Conservation (phyloP, 2,113 vertebrate genomes). For the Phaetusa simplex region DNA sequence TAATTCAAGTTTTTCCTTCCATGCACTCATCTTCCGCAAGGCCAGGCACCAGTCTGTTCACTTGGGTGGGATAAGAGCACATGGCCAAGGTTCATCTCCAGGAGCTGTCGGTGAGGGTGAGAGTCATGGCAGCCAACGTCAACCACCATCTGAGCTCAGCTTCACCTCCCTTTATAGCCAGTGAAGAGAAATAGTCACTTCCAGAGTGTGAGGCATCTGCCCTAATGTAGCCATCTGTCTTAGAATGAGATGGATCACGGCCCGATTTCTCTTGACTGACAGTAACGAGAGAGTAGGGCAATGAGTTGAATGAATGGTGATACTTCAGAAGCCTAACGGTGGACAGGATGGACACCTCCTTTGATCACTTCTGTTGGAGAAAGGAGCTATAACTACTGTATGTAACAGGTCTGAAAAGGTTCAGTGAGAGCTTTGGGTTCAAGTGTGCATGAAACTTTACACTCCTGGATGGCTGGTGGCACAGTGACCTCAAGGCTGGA, state of each 20-base stretch:
- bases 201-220: neutral
- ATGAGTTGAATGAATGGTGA: neutral
- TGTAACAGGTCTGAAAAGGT: neutral
- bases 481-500: neutral
- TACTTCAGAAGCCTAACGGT: neutral
- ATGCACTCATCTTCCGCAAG: neutral
- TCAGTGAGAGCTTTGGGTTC: neutral
- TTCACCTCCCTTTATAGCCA: neutral
- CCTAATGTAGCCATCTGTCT: neutral
- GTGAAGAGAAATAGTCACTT: neutral
- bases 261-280: neutral
- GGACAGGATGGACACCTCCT: neutral
- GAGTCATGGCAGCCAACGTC: neutral
- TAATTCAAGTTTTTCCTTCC: neutral
- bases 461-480: neutral
- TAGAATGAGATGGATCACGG: neutral
- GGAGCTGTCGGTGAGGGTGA: neutral
- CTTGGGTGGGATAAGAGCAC: neutral
- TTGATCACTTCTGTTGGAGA: neutral
- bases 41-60: neutral
- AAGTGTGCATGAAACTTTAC: neutral
- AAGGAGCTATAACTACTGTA: neutral
- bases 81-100: neutral
- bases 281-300: rapidly evolving
- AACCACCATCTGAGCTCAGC: neutral